Conservation (phyloP, 2,113 vertebrate genomes). For the Sialia sialis region DNA sequence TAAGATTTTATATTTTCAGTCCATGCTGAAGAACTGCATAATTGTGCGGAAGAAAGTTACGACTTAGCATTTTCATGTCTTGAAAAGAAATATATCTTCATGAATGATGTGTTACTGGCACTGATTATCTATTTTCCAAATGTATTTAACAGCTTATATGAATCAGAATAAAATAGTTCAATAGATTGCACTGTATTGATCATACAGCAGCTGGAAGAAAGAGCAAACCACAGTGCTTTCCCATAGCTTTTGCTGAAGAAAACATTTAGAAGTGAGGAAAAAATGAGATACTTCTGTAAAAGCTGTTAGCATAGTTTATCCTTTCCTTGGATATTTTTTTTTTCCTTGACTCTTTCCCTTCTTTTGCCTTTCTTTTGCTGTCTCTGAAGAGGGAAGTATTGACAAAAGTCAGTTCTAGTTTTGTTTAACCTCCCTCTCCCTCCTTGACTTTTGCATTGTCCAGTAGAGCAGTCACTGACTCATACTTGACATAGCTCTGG, state of each 20-base stretch:
- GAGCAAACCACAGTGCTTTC: neutral
- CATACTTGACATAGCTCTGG: neutral
- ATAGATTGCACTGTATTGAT: neutral
- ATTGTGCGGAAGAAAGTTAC: neutral
- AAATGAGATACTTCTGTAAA: neutral
- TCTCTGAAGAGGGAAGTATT: neutral
- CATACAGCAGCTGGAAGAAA: neutral
- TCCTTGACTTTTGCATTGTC: neutral
- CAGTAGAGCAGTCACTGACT: neutral
- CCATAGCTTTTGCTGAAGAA: neutral
- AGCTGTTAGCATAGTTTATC: neutral
- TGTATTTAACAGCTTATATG: constrained; percentile 17
- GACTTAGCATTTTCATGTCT: neutral
- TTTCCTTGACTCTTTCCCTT: neutral
- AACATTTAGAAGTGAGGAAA: neutral
- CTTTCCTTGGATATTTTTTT: neutral
- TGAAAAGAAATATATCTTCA: neutral
- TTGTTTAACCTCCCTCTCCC: neutral
- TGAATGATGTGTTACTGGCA: neutral
- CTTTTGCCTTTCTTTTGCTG: neutral
- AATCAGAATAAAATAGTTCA: constrained; percentile 12
- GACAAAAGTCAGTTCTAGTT: neutral
- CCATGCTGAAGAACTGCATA: neutral
- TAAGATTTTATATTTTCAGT: neutral
- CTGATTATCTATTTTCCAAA: neutral